Evolutionary conservation across 2,113 vertebrate species (phyloP), one percentile per base, ranked within the genome.

Genomic region (Eubucco bourcierii): DNA sequence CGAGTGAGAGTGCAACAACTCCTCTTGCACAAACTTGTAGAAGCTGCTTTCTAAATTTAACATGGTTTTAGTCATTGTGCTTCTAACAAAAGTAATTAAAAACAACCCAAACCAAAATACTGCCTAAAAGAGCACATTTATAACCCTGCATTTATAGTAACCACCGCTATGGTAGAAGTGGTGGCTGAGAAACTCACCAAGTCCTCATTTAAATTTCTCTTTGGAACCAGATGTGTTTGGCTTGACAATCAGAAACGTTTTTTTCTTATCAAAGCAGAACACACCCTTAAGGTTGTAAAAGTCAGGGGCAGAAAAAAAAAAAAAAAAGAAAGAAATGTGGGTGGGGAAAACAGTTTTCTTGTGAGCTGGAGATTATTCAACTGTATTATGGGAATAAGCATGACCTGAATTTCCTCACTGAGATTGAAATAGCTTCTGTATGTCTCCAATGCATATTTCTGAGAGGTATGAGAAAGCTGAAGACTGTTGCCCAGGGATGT

Each of bases 131-230:
- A 73, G 39, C 37, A 25, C 21, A 16, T 73, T 46, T 81, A 21
- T 63, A 56, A 10, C 2, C 3, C 37, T 29, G 9, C 47, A 39
- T 66, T 87, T 63, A 29, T 33, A 77, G 70, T 46, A 96, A 79
- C 41, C 6, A 4, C 74, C 64, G n/a, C 66, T 87, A 95, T 5
- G 65, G 84, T 52, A 82, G 73, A 80, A 82, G 46, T 65, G 84
- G 39, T 66, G 78, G 46, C 52, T 93, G 90, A 86, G 79, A 89
- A 94, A 87, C 28, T 47, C 47, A 47, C 74, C 52, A 92, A 94
- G 12, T 88, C 80, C 85, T 84, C 71, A 73, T 77, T 89, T 89
- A 70, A 23, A 3, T 63, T 74, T 96, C 94, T 78, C 80, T 82
- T 84, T 59, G 63, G 68, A 93, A 58, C 47, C 39, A 47, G 67